A percentile compares a stretch with the other conserved stretches of the same genome.
These are phyloP conservation scores for Nematostella vectensis DNA, from an alignment of 92 coral and sea anemone genomes.

Conservation along the genomic window DNA sequence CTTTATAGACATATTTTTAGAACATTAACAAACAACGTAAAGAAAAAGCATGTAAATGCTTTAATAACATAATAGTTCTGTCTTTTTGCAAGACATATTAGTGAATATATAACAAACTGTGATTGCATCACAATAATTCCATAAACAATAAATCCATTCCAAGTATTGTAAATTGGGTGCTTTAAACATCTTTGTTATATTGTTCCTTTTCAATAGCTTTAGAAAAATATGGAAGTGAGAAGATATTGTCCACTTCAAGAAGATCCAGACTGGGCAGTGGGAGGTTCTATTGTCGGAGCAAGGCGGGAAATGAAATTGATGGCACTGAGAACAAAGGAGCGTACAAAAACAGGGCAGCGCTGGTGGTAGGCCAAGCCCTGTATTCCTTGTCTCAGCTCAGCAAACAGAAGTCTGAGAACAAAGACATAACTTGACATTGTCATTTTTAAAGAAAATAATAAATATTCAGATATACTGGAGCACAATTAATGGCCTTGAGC, in stretches of 20 bases:
- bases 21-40: too few species aligned
- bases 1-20: too few species aligned
- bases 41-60: too few species aligned
- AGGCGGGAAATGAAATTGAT: constrained; percentile 67
- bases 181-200: too few species aligned
- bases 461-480: neutral
- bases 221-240: too few species aligned
- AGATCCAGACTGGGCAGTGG: constrained; percentile 27
- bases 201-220: too few species aligned
- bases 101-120: too few species aligned
- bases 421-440: constrained; percentile 2
- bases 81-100: too few species aligned
- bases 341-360: constrained; percentile 68
- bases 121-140: too few species aligned
- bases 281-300: constrained; percentile 60
- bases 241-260: neutral
- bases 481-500: neutral
- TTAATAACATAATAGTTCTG: too few species aligned
- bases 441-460: neutral
- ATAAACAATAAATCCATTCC: too few species aligned
- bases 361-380: constrained; percentile 73
- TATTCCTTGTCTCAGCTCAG: constrained; percentile 61
- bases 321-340: constrained; percentile 43
- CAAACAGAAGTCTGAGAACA: constrained; percentile 61
- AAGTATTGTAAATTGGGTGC: too few species aligned